Conservation (phyloP, 2,888 invertebrate species). For the Synergus japonicus region DNA sequence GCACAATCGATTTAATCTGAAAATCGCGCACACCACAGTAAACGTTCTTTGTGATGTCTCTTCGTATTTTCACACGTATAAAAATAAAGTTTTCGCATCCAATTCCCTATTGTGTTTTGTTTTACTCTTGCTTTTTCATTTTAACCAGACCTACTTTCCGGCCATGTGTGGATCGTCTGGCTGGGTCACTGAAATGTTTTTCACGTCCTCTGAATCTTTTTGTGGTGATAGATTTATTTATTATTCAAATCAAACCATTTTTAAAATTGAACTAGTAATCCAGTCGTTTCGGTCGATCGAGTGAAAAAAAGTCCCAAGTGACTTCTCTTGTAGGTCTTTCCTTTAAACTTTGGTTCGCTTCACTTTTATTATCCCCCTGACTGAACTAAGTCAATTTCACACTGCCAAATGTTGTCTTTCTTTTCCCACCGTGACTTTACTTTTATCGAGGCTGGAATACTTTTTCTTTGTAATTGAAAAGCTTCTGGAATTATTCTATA, state of each 20-base stretch:
- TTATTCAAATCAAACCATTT: background rate
- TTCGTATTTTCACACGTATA: conserved; percentile 15
- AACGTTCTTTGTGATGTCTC: conserved; percentile 28
- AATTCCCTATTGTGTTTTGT: conserved; percentile 24
- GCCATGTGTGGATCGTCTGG: background rate
- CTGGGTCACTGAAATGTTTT: background rate
- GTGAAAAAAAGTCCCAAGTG: background rate
- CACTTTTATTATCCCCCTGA: background rate
- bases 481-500: background rate
- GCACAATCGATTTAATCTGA: conserved; percentile 19
- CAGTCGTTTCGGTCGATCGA: background rate
- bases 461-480: background rate
- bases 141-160: background rate
- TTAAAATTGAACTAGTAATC: background rate
- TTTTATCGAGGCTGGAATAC: background rate
- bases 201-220: background rate
- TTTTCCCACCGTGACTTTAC: background rate
- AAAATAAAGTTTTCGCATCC: background rate
- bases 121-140: conserved; percentile 28
- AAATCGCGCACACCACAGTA: conserved; percentile 16
- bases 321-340: background rate
- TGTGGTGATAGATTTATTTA: background rate
- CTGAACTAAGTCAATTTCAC: background rate
- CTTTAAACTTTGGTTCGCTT: background rate
- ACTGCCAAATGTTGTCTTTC: background rate